These are phyloP conservation scores for Arrhamphus sclerolepis DNA, from an alignment of 2,797 vertebrate species.

Conservation along the genomic window DNA sequence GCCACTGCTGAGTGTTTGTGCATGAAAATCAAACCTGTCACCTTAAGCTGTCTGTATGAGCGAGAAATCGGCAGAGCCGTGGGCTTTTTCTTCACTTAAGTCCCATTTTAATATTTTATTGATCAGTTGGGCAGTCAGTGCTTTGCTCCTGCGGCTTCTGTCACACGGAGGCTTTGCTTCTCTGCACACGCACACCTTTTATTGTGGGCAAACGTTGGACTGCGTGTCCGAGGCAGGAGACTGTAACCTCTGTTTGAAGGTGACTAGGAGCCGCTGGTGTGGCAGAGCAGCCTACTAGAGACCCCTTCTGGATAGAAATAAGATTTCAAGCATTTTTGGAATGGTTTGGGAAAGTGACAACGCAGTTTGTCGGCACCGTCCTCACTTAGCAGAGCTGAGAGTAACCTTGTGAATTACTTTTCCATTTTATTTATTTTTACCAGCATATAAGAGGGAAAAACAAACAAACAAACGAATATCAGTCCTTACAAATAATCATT, in stretches of 20 bases:
- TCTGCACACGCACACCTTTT: constrained; percentile 9
- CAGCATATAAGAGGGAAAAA: too few relatives aligned
- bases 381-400: too few relatives aligned
- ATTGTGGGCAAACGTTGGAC: constrained; percentile 46
- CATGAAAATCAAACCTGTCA: too few relatives aligned
- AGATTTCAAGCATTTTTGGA: constrained; percentile 38
- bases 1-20: too few relatives aligned
- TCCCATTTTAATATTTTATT: constrained; percentile 20
- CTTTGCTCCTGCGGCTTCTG: constrained; percentile 9
- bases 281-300: constrained; percentile 54
- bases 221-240: constrained; percentile 60
- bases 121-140: constrained; percentile 30
- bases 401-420: too few relatives aligned
- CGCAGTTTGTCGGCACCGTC: too few relatives aligned
- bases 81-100: background rate
- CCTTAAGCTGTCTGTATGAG: too few relatives aligned
- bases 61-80: too few relatives aligned
- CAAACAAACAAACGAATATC: too few relatives aligned
- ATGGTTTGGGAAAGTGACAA: constrained; percentile 14
- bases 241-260: constrained; percentile 78
- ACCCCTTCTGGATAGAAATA: constrained; percentile 67
- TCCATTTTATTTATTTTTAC: too few relatives aligned
- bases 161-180: constrained; percentile 22
- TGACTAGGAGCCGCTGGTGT: constrained; percentile 61
- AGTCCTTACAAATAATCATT: too few relatives aligned